Evolutionary conservation across 2,888 invertebrate species (phyloP).

Genomic region (Cactoblastis cactorum): DNA sequence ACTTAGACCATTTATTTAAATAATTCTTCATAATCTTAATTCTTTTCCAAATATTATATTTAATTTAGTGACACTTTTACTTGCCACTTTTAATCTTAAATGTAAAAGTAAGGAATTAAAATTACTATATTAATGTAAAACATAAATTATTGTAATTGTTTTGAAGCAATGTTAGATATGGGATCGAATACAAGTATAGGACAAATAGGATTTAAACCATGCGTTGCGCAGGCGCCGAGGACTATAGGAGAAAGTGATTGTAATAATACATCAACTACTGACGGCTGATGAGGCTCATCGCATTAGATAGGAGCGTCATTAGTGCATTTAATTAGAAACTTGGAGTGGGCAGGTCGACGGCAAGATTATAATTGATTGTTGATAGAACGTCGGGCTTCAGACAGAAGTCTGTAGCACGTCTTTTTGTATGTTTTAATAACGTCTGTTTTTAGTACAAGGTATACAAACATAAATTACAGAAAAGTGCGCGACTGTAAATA

Average conservation of each 20-base stretch:
- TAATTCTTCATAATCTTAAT: no score
- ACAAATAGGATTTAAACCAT: neutral
- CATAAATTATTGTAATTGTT: no score
- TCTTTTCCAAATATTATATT: no score
- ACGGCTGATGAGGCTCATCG: slow-evolving; percentile 22
- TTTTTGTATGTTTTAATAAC: neutral
- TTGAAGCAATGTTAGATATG: neutral
- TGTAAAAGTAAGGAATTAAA: no score
- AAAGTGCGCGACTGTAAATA: no score
- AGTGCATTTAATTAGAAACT: slow-evolving; percentile 4
- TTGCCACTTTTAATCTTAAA: no score
- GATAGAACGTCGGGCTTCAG: neutral
- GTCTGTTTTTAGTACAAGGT: no score
- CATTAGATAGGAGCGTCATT: slow-evolving; percentile 17
- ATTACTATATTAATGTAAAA: no score
- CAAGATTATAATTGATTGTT: neutral
- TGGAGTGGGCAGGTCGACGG: neutral
- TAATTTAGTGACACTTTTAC: no score
- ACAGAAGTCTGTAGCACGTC: neutral
- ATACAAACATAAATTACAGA: no score
- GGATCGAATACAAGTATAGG: neutral
- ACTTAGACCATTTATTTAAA: no score
- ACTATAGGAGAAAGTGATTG: slow-evolving; percentile 30
- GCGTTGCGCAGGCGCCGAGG: slow-evolving; percentile 5
- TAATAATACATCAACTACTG: slow-evolving; percentile 40